Conservation (phyloP, 1,140 invertebrate species). For the Araneus ventricosus region DNA sequence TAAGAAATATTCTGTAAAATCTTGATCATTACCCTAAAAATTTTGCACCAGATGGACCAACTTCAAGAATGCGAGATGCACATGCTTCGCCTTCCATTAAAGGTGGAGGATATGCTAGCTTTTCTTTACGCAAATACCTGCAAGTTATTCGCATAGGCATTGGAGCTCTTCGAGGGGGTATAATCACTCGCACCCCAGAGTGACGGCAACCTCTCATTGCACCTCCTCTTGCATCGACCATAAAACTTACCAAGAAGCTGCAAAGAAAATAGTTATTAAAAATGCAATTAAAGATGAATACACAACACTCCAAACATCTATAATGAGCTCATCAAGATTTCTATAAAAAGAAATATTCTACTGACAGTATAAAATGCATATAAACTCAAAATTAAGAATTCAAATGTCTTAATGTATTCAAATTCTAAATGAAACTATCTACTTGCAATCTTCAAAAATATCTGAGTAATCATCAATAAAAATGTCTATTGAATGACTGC, state of each 20-base stretch:
- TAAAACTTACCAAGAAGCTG: constrained; percentile 99
- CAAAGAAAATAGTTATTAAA: neutral
- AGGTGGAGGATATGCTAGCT: constrained; percentile 96
- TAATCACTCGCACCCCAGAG: constrained; percentile 97
- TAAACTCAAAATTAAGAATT: too few species aligned
- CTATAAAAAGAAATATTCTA: too few species aligned
- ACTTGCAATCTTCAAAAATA: too few species aligned
- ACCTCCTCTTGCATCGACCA: constrained; percentile 98
- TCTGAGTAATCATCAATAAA: too few species aligned
- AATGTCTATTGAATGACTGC: too few species aligned
- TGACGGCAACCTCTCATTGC: constrained; percentile 99
- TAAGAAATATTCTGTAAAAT: neutral
- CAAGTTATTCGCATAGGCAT: constrained; percentile 98
- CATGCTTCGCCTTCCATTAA: constrained; percentile 99
- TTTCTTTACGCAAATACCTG: constrained; percentile 95
- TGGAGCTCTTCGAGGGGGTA: constrained; percentile 96
- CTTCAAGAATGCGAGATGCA: constrained; percentile 96
- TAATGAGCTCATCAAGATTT: too few species aligned
- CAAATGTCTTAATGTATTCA: too few species aligned
- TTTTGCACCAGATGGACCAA: constrained; percentile 97
- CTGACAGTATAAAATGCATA: too few species aligned
- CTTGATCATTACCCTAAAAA: constrained; percentile 91
- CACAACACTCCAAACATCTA: neutral
- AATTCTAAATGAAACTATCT: too few species aligned
- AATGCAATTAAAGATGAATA: neutral